Conservation (phyloP, 2,113 vertebrate genomes). For the Ptychochromis oligacanthus region DNA sequence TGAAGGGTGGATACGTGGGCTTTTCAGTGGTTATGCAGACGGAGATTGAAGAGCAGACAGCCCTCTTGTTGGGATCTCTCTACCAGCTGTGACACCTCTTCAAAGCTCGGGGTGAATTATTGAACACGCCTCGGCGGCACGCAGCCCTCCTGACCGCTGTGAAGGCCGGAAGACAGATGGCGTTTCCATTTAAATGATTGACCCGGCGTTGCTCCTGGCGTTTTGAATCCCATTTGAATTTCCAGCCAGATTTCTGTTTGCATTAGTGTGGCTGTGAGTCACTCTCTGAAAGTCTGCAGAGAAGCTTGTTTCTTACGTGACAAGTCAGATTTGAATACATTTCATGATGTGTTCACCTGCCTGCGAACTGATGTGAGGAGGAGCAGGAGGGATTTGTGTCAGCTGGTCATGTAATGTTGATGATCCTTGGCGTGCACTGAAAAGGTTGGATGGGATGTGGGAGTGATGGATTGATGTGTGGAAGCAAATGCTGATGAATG, state of each 20-base stretch:
- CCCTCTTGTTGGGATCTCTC: neutral
- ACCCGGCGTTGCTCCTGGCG: conserved; percentile 12
- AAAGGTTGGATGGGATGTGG: neutral
- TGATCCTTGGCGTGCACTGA: neutral
- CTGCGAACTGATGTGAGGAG: neutral
- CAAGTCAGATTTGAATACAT: conserved; percentile 10
- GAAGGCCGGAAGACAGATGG: conserved; percentile 27
- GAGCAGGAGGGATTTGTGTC: conserved; percentile 7
- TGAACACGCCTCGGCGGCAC: conserved; percentile 2
- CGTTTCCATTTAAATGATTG: conserved; percentile 55
- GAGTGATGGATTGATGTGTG: conserved; percentile 4
- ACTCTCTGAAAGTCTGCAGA: neutral
- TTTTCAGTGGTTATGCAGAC: neutral
- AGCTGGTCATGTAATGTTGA: neutral
- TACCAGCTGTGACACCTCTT: conserved; percentile 40
- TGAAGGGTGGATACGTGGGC: neutral
- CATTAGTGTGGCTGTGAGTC: neutral
- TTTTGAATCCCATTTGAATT: neutral
- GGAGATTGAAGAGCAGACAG: conserved; percentile 11
- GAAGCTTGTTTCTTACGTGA: neutral
- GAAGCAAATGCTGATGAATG: conserved; percentile 4
- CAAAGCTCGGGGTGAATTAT: conserved; percentile 47
- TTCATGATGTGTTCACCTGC: neutral
- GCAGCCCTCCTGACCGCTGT: conserved; percentile 20
- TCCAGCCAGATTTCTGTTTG: neutral